These are phyloP conservation scores for Lepidochrysops patricia DNA, from an alignment of 2,888 invertebrate genomes.

Conservation along the genomic window DNA sequence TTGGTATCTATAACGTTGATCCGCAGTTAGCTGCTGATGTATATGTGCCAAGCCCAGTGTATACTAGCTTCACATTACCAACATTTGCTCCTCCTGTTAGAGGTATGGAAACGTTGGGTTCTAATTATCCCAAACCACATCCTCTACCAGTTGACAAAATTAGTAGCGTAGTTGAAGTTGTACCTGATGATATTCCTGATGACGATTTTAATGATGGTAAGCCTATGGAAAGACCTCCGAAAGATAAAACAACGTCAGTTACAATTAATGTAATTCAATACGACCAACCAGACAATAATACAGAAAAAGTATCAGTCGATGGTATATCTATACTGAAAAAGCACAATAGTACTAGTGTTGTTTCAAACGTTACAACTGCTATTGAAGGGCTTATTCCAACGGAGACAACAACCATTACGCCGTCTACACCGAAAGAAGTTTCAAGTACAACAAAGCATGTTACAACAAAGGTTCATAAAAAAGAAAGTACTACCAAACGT, in stretches of 20 bases:
- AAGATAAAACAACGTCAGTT: constrained; percentile 64
- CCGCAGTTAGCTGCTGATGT: constrained; percentile 49
- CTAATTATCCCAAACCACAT: constrained; percentile 77
- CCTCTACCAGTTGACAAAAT: constrained; percentile 81
- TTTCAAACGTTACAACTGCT: constrained; percentile 25
- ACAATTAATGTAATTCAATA: constrained; percentile 53
- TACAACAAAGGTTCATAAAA: constrained; percentile 28
- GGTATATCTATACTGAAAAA: constrained; percentile 66
- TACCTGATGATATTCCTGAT: constrained; percentile 31
- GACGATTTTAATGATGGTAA: constrained; percentile 52
- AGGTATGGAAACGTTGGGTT: constrained; percentile 77
- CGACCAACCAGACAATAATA: constrained; percentile 48
- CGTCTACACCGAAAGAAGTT: constrained; percentile 16
- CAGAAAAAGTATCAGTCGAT: constrained; percentile 56
- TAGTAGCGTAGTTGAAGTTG: constrained; percentile 53
- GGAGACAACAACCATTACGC: constrained; percentile 22
- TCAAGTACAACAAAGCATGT: constrained; percentile 21
- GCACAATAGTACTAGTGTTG: constrained; percentile 29
- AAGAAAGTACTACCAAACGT: constrained; percentile 53
- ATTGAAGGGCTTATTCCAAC: constrained; percentile 24
- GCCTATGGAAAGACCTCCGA: constrained; percentile 60
- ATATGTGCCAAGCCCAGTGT: constrained; percentile 66
- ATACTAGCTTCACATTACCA: constrained; percentile 80
- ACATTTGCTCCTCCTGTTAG: constrained; percentile 75
- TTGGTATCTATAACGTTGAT: constrained; percentile 43